phyloP scores from a whole-genome alignment of 2,888 invertebrate species.

The Torymus texanus region DNA sequence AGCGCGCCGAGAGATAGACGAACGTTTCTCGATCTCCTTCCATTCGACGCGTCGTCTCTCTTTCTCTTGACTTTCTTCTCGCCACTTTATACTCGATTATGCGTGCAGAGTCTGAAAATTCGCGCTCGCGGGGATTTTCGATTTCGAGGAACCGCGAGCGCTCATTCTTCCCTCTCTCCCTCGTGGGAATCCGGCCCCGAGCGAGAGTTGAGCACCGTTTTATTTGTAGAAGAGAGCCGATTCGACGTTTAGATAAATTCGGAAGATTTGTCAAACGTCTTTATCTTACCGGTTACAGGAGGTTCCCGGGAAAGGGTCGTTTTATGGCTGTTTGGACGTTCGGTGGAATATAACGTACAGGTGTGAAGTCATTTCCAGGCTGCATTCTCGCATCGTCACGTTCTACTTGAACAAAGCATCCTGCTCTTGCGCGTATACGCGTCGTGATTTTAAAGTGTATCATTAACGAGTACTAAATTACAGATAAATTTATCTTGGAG shows the following conservation, averaged over 20 bases:
- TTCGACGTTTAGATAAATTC: conserved; percentile 53
- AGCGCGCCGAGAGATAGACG: neutral
- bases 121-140: conserved; percentile 49
- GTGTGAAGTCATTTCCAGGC: neutral
- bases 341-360: conserved; percentile 1
- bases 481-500: too few species aligned
- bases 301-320: conserved; percentile 14
- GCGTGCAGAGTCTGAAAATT: conserved; percentile 44
- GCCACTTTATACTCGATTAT: conserved; percentile 24
- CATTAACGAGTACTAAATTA: too few species aligned
- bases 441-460: too few species aligned
- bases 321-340: conserved; percentile 1
- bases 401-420: neutral
- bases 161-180: neutral
- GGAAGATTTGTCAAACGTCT: conserved; percentile 53
- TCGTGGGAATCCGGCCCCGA: conserved; percentile 48
- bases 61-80: conserved; percentile 40
- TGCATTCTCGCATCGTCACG: neutral
- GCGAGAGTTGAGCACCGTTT: conserved; percentile 15
- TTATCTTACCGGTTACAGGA: conserved; percentile 39
- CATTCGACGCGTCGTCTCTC: conserved; percentile 38
- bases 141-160: conserved; percentile 33
- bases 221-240: conserved; percentile 35
- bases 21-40: conserved; percentile 26
- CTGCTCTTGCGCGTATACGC: too few species aligned